Evolutionary conservation across 2,797 vertebrate species (phyloP), one percentile per base, ranked within the genome.

Genomic region (Discoglossus pictus): DNA sequence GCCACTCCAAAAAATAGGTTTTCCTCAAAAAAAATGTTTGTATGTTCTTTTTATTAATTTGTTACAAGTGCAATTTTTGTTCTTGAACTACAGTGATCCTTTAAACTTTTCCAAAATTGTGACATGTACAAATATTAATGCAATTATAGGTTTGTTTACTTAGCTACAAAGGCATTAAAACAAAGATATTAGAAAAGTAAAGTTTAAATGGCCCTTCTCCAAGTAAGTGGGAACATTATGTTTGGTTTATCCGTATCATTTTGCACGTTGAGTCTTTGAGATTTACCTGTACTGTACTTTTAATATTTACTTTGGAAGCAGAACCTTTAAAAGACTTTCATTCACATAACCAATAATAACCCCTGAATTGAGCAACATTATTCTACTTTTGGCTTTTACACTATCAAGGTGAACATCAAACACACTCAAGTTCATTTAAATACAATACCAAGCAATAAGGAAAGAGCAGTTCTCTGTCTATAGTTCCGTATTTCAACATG

Each of bases 281-380:
- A 7, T 56, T 47, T 35, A 58, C 42, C 42, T 58, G 31, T 40
- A 51, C 13, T 13, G 25, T 20, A 43, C 53, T 31, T 31, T 15
- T 16, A 36, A 17, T 62, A 21, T 42, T 52, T 52, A 25, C 9
- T 38, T 44, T 35, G 15, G 16, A 38, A 40, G n/a, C 39, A 15
- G 40, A 55, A 40, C 25, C 11, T 27, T 46, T 61, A 9, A 35
- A 27, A 35, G 31, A 39, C 15, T n/a, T 55, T 62, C 10, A 55
- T 23, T 70, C 31, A 62, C 43, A 47, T 43, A 51, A 24, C 10
- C 7, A 50, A 56, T 62, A 31, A 31, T n/a, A 54, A 54, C 16
- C 59, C 31, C 51, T 56, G 23, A 18, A 38, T 70, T 62, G 23
- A 48, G 67, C 38, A 56, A 55, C 53, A 61, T 39, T 47, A 38